Percentiles rank a stretch among this genome's conserved stretches.
Conservation (phyloP, 2,888 invertebrate genomes). For the Lasioglossum figueresi region DNA sequence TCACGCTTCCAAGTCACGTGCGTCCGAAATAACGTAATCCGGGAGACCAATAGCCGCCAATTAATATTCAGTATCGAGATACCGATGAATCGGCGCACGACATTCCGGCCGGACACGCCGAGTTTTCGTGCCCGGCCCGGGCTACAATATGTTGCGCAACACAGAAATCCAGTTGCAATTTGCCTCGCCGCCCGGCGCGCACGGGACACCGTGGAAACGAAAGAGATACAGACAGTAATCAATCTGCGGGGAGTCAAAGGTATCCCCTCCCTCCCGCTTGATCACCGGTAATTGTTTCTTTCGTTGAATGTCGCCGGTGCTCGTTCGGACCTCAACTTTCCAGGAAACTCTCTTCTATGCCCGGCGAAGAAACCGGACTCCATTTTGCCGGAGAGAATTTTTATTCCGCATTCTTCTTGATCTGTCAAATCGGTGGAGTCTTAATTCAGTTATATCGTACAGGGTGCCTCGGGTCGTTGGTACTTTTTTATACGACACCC, state of each 20-base stretch:
- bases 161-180: constrained; percentile 54
- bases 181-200: not conserved
- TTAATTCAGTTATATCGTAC: no score
- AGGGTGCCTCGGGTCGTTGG: no score
- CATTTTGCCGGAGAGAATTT: not conserved
- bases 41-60: constrained; percentile 67
- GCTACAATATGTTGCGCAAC: constrained; percentile 48
- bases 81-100: constrained; percentile 61
- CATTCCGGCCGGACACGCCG: constrained; percentile 52
- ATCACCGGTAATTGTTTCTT: constrained; percentile 29
- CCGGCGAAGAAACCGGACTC: not conserved
- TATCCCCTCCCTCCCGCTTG: not conserved
- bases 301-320: not conserved
- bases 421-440: no score
- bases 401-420: not conserved
- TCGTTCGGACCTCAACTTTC: not conserved
- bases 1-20: constrained; percentile 66
- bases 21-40: constrained; percentile 69
- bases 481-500: no score
- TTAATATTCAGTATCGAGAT: constrained; percentile 71
- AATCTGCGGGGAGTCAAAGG: constrained; percentile 17
- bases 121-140: constrained; percentile 49
- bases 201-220: constrained; percentile 1
- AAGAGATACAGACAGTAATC: constrained; percentile 39
- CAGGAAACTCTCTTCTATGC: not conserved